Percentiles rank a stretch among this genome's conserved stretches.
These are phyloP conservation scores for Meghimatium bilineatum DNA, from an alignment of 2,888 invertebrate genomes.

Conservation along the genomic window DNA sequence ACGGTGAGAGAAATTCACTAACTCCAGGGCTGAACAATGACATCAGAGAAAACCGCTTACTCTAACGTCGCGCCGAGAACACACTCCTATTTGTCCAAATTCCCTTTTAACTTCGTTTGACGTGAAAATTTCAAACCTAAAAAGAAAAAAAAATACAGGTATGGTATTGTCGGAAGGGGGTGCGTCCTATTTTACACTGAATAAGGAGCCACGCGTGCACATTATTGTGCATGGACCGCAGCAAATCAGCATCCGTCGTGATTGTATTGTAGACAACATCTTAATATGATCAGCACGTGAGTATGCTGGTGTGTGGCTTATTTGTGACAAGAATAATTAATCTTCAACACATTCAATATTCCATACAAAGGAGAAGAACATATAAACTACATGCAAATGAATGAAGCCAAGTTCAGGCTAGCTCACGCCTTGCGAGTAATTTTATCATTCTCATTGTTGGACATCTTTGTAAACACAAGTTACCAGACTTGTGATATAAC, in stretches of 20 bases:
- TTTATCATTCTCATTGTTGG: no score
- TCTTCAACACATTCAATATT: not conserved
- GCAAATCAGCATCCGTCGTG: no score
- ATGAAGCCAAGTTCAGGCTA: no score
- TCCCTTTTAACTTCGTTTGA: slow-evolving; percentile 1
- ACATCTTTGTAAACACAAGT: no score
- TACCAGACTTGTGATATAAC: no score
- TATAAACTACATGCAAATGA: no score
- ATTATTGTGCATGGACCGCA: not conserved
- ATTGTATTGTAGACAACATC: no score
- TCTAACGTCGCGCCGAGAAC: not conserved
- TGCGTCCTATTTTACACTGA: not conserved
- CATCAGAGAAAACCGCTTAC: slow-evolving; percentile 15
- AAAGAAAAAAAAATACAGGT: not conserved
- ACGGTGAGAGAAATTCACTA: slow-evolving; percentile 10
- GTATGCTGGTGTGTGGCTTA: not conserved
- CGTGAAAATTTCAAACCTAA: not conserved
- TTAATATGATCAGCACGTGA: not conserved
- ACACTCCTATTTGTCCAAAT: slow-evolving; percentile 17
- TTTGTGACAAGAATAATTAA: not conserved
- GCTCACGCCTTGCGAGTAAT: no score
- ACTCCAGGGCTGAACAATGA: slow-evolving; percentile 10
- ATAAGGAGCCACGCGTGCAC: not conserved
- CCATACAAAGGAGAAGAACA: no score
- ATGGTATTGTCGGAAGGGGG: not conserved